Conservation (phyloP, 2,113 vertebrate genomes). For the Cyprinus carpio region DNA sequence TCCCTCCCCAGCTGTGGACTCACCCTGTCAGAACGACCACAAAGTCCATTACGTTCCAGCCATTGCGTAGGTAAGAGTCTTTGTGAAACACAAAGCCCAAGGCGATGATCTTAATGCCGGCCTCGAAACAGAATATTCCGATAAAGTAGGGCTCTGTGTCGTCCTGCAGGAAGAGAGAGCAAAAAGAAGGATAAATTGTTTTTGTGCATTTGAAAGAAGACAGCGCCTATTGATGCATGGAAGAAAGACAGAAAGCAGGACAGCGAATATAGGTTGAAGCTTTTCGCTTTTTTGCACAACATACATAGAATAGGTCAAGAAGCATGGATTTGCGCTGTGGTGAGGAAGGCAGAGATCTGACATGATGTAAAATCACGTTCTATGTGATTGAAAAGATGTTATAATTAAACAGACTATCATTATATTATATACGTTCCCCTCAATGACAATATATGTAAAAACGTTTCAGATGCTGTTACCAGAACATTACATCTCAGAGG, state of each 20-base stretch:
- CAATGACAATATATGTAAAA: neutral
- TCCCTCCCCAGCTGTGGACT: slow-evolving; percentile 62
- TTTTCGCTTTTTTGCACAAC: slow-evolving; percentile 52
- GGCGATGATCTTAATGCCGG: slow-evolving; percentile 97
- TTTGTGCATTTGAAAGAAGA: slow-evolving; percentile 55
- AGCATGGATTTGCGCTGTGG: slow-evolving; percentile 9
- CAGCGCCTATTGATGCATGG: slow-evolving; percentile 66
- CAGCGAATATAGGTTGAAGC: slow-evolving; percentile 42
- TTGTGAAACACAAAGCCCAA: slow-evolving; percentile 97
- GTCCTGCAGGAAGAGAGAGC: slow-evolving; percentile 76
- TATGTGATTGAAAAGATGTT: no score
- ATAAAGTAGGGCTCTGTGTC: slow-evolving; percentile 99
- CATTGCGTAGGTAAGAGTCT: slow-evolving; percentile 95
- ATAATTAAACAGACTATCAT: no score
- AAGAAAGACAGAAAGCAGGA: slow-evolving; percentile 48
- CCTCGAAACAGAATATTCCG: slow-evolving; percentile 99
- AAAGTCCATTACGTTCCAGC: slow-evolving; percentile 99
- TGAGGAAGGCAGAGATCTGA: slow-evolving; percentile 43
- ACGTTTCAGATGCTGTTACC: neutral
- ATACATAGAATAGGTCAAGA: slow-evolving; percentile 37
- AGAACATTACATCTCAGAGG: neutral
- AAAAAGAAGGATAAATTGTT: slow-evolving; percentile 53
- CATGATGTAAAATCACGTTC: neutral
- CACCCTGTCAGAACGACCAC: slow-evolving; percentile 98
- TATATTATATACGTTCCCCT: no score